Evolutionary conservation across 2,113 vertebrate genomes (phyloP).

Genomic region (Sigmodon hispidus): DNA sequence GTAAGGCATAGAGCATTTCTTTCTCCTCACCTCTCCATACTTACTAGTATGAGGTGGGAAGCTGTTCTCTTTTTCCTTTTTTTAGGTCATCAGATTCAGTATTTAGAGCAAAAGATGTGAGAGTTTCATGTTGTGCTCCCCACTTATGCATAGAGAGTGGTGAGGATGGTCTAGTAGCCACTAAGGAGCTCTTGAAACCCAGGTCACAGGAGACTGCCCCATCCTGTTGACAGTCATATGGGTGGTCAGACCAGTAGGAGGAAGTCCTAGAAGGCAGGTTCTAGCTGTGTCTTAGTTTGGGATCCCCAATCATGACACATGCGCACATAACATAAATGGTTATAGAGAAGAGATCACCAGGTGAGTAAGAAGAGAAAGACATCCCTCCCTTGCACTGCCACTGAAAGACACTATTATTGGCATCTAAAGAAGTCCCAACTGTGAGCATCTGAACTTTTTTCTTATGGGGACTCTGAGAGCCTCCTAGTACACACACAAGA

Average conservation of each 20-base stretch:
- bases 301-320: not conserved
- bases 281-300: not conserved
- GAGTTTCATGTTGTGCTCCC: not conserved
- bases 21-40: not conserved
- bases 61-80: not conserved
- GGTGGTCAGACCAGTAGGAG: no score
- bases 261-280: no score
- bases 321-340: no score
- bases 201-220: not conserved
- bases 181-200: not conserved
- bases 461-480: not conserved
- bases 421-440: not conserved
- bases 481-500: no score
- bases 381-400: not conserved
- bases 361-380: not conserved
- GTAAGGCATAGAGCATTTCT: not conserved
- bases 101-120: not conserved
- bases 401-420: not conserved
- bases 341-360: not conserved
- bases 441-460: not conserved
- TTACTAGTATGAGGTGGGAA: no score
- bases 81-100: not conserved
- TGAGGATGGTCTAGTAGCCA: fast-evolving
- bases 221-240: not conserved
- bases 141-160: not conserved